Base-by-base conservation (phyloP, 1,140 invertebrate genomes). In the Coptotermes formosanus region DNA sequence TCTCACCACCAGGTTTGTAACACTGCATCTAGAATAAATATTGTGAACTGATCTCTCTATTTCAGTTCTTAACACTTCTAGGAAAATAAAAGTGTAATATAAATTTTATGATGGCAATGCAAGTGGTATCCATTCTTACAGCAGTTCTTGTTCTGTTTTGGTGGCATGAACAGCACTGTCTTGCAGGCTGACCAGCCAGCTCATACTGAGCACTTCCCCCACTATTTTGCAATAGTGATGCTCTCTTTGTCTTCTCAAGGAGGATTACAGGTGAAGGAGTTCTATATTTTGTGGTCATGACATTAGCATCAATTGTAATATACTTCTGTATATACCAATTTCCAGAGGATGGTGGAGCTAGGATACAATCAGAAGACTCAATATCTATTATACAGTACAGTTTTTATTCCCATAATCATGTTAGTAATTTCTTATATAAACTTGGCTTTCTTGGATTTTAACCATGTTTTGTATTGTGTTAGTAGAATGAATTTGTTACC, bases 211-310 rank as follows among this genome's bases (percentile, higher is more conserved):
- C 64, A 75, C 64, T 30, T 14, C 16, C 64, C 64, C 64, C 64
- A 75, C 64, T 75, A 30, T 75, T 75, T 25, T 12, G 25, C n/a
- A 25, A 75, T 75, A 30, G 64, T 75, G 64, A 30, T 75, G 64
- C 64, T 75, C 64, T 75, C 64, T 64, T 64, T 75, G 64, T 75
- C 16, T 8, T 14, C 38, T 38, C 38, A 75, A 75, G 64, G 64
- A 75, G 64, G 64, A 75, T 30, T 30, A n/a, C 64, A 30, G 64
- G 64, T 75, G 64, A 75, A 75, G 64, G 64, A 75, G n/a, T 75
- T 75, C 9, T 75, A 75, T 30, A 30, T 75, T 75, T 75, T 75
- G 64, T 75, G 64, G 64, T 75, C 64, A 75, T 14, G n/a, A 75
- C 25, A 30, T 75, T 64, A 30, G 64, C 64, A 75, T 75, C 25